Evolutionary conservation across 2,113 vertebrate genomes (phyloP).

Genomic region (Clarias gariepinus): DNA sequence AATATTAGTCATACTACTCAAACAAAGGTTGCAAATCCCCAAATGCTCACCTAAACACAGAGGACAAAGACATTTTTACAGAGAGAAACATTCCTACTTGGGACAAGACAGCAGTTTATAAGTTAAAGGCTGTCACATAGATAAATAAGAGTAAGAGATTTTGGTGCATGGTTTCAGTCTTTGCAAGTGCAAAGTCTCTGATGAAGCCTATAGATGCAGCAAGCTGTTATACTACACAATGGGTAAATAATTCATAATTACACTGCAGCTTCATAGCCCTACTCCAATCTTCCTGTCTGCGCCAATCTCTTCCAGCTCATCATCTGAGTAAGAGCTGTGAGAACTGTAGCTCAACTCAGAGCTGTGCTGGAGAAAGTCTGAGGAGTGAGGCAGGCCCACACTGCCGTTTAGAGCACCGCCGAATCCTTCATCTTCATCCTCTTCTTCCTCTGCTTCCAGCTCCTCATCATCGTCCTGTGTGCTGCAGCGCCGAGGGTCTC

Average conservation of each 20-base stretch:
- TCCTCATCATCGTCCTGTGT: slow-evolving; percentile 54
- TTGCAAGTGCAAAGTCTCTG: slow-evolving; percentile 23
- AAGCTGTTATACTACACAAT: slow-evolving; percentile 33
- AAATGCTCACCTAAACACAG: slow-evolving; percentile 22
- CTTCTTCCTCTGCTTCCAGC: slow-evolving; percentile 56
- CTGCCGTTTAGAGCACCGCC: slow-evolving; percentile 37
- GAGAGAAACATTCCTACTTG: slow-evolving; percentile 33
- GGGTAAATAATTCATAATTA: slow-evolving; percentile 15
- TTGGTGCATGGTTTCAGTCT: slow-evolving; percentile 40
- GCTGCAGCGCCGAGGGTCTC: slow-evolving; percentile 61
- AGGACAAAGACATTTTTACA: slow-evolving; percentile 35
- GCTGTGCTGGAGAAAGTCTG: slow-evolving; percentile 61
- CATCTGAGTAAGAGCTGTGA: slow-evolving; percentile 71
- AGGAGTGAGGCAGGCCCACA: slow-evolving; percentile 52
- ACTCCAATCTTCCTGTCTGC: slow-evolving; percentile 64
- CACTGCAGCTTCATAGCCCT: slow-evolving; percentile 62
- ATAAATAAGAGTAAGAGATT: slow-evolving; percentile 13
- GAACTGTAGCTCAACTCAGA: slow-evolving; percentile 65
- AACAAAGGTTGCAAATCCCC: background rate
- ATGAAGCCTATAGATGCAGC: slow-evolving; percentile 31
- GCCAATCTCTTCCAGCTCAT: slow-evolving; percentile 64
- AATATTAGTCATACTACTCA: slow-evolving; percentile 15
- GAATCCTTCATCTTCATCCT: slow-evolving; percentile 59
- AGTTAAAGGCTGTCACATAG: slow-evolving; percentile 19
- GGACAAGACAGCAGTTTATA: slow-evolving; percentile 41